Conservation (phyloP, 1,140 invertebrate species). For the Eufriesea mexicana region DNA sequence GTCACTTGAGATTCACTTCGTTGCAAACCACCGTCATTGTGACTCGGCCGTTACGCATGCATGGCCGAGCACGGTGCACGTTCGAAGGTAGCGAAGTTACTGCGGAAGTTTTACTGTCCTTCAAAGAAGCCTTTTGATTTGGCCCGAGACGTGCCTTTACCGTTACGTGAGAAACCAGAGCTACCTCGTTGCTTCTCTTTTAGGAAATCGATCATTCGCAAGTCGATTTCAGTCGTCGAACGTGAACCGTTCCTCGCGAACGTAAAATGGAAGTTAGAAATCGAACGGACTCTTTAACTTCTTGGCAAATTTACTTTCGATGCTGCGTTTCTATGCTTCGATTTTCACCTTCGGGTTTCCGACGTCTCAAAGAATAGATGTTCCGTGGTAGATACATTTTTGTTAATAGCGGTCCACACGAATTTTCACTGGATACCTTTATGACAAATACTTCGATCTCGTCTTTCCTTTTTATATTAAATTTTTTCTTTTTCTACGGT, state of each 20-base stretch:
- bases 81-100: neutral
- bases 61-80: neutral
- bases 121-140: slow-evolving; percentile 18
- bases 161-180: neutral
- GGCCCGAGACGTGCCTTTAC: neutral
- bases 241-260: neutral
- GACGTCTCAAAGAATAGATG: neutral
- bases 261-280: slow-evolving; percentile 7
- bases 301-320: slow-evolving; percentile 2
- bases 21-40: neutral
- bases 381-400: neutral
- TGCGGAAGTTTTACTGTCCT: slow-evolving; percentile 11
- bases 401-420: no score
- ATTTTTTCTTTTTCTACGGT: no score
- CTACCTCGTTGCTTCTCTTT: neutral
- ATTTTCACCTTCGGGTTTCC: neutral
- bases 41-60: neutral
- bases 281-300: slow-evolving; percentile 7
- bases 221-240: slow-evolving; percentile 9
- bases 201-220: slow-evolving; percentile 17
- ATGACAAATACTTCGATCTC: no score
- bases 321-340: neutral
- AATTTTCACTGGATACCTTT: no score
- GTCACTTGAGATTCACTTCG: slow-evolving; percentile 16
- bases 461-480: no score